Evolutionary conservation across 2,888 invertebrate species (phyloP).

Genomic region (Drosophila helvetica): DNA sequence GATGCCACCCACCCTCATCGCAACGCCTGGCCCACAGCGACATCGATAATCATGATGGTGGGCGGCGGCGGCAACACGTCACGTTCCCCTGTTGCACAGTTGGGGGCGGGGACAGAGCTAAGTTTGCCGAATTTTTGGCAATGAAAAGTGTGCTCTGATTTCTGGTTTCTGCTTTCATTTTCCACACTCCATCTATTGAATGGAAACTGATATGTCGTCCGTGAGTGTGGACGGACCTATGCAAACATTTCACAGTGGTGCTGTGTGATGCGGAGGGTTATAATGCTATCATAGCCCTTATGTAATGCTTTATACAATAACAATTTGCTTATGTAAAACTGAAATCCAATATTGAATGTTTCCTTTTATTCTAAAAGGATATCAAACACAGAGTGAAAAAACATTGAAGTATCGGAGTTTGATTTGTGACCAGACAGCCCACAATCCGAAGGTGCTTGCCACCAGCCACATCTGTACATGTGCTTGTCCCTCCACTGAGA

Average conservation of each 20-base stretch:
- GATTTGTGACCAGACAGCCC: not conserved
- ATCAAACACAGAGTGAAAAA: not conserved
- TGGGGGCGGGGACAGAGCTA: not conserved
- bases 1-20: constrained; percentile 25
- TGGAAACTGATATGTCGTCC: too few relatives aligned
- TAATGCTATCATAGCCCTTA: not conserved
- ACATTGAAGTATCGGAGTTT: not conserved
- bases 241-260: too few relatives aligned
- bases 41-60: constrained; percentile 73
- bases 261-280: too few relatives aligned
- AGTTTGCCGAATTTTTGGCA: not conserved
- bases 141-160: not conserved
- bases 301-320: not conserved
- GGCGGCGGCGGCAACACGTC: constrained; percentile 8
- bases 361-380: too few relatives aligned
- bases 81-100: not conserved
- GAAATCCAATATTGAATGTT: too few relatives aligned
- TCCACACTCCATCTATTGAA: not conserved
- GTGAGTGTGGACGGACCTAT: too few relatives aligned
- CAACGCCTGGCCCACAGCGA: constrained; percentile 26
- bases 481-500: constrained; percentile 15
- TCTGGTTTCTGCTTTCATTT: not conserved
- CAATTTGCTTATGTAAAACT: not conserved
- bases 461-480: constrained; percentile 18
- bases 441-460: not conserved